Percentiles rank a stretch among this genome's conserved stretches.
Evolutionary conservation across 2,113 vertebrate species (phyloP).

Genomic region (Petromus typicus): DNA sequence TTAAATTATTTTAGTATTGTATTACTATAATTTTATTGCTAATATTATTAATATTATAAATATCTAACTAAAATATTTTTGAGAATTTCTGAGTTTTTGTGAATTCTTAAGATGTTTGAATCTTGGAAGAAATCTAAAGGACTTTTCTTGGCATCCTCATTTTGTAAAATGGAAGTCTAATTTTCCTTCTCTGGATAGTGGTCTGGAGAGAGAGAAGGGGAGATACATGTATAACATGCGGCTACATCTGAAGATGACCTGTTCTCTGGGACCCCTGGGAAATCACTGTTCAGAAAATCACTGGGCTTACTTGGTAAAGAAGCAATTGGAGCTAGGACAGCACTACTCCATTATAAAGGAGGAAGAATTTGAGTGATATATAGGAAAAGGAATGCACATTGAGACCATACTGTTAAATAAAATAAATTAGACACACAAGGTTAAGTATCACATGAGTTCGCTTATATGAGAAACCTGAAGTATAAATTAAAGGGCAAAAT

Average conservation of each 20-base stretch:
- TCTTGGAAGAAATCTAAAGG: constrained; percentile 5
- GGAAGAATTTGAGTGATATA: neutral
- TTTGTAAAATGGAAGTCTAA: constrained; percentile 67
- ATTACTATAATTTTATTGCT: no score
- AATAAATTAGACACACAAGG: neutral
- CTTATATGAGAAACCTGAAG: neutral
- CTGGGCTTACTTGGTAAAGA: fast-evolving
- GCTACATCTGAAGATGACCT: neutral
- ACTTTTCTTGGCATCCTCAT: neutral
- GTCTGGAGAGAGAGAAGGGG: neutral
- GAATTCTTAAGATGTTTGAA: constrained; percentile 52
- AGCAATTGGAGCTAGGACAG: neutral
- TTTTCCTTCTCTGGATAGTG: neutral
- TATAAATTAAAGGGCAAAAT: neutral
- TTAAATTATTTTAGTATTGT: neutral
- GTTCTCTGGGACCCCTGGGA: neutral
- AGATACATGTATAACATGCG: neutral
- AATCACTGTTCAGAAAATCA: neutral
- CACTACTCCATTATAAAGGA: neutral
- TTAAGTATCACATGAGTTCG: neutral
- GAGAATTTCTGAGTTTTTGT: constrained; percentile 32
- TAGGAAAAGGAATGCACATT: neutral
- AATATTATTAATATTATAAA: neutral
- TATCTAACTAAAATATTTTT: constrained; percentile 21
- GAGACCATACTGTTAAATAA: neutral